A percentile compares a stretch with the other conserved stretches of the same genome.
Conservation (phyloP, 2,113 vertebrate genomes). For the Neodon shergylaensis region DNA sequence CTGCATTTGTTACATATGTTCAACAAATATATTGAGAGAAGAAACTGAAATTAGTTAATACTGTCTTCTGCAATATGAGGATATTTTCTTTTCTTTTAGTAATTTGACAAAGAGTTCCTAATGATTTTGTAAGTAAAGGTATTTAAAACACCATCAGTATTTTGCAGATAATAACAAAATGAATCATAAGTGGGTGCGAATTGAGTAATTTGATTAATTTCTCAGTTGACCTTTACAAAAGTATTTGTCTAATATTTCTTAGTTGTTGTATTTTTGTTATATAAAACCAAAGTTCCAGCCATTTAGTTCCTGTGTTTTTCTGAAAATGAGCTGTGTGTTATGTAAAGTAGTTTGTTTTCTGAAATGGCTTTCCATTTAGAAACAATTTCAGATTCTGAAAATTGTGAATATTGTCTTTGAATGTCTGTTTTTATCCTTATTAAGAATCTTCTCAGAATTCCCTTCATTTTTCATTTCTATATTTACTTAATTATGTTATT, state of each 20-base stretch:
- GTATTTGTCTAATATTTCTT: constrained; percentile 65
- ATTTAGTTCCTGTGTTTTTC: constrained; percentile 59
- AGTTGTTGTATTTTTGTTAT: constrained; percentile 53
- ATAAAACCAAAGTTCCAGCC: constrained; percentile 60
- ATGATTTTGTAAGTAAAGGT: constrained; percentile 73
- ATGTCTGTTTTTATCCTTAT: constrained; percentile 50
- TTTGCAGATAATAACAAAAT: constrained; percentile 78
- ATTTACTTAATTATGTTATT: constrained; percentile 81
- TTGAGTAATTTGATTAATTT: constrained; percentile 78
- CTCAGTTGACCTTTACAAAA: constrained; percentile 72
- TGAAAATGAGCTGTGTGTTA: constrained; percentile 43
- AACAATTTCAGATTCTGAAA: constrained; percentile 39
- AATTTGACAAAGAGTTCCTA: constrained; percentile 46
- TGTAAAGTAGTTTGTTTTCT: constrained; percentile 13
- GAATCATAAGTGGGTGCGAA: constrained; percentile 69
- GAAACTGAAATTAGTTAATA: constrained; percentile 33
- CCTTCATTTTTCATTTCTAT: constrained; percentile 63
- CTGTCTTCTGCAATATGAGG: constrained; percentile 3
- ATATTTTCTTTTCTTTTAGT: constrained; percentile 55
- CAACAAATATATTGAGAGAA: constrained; percentile 25
- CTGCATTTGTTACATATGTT: constrained; percentile 10
- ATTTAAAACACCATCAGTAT: constrained; percentile 74
- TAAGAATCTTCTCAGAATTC: constrained; percentile 51
- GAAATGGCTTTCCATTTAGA: neutral
- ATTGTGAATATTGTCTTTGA: constrained; percentile 46